A percentile compares a stretch with the other conserved stretches of the same genome.
These are phyloP conservation scores for Pristionchus arcanus DNA, from an alignment of 2,888 invertebrate genomes.

Conservation along the genomic window DNA sequence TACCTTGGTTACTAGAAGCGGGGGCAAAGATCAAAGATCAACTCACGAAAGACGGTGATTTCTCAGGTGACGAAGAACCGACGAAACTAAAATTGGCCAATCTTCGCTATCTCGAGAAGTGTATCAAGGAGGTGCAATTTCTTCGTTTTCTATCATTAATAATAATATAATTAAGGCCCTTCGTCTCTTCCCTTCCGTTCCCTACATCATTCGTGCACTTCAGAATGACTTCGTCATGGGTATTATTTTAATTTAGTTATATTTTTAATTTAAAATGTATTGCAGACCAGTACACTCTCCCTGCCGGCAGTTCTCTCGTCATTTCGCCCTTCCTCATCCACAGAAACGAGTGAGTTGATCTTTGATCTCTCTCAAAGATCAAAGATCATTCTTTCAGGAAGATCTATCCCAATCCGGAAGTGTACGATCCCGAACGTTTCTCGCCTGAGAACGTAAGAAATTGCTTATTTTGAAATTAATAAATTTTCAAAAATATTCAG, in stretches of 20 bases:
- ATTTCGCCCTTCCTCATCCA: conserved; percentile 57
- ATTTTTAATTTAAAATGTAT: background rate
- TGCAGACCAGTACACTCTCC: conserved; percentile 55
- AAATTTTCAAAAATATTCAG: background rate
- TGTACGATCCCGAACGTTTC: conserved; percentile 57
- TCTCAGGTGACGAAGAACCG: conserved; percentile 67
- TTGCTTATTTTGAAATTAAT: background rate
- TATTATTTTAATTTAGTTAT: background rate
- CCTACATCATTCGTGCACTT: conserved; percentile 62
- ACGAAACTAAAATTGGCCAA: conserved; percentile 62
- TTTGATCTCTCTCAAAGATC: conserved; percentile 7
- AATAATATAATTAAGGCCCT: conserved; percentile 56
- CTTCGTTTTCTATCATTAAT: no score
- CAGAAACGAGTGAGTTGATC: conserved; percentile 52
- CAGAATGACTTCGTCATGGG: conserved; percentile 64
- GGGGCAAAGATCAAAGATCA: no score
- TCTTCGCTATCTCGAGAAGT: conserved; percentile 66
- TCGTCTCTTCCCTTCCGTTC: conserved; percentile 68
- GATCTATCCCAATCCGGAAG: conserved; percentile 51
- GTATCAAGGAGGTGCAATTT: conserved; percentile 68
- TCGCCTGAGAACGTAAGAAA: conserved; percentile 53
- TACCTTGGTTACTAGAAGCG: no score
- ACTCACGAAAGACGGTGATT: no score
- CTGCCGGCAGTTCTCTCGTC: conserved; percentile 50
- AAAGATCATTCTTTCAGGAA: background rate